Percentiles rank a stretch among this genome's conserved stretches.
Evolutionary conservation across 2,113 vertebrate species (phyloP).

Genomic region (Phycodurus eques): DNA sequence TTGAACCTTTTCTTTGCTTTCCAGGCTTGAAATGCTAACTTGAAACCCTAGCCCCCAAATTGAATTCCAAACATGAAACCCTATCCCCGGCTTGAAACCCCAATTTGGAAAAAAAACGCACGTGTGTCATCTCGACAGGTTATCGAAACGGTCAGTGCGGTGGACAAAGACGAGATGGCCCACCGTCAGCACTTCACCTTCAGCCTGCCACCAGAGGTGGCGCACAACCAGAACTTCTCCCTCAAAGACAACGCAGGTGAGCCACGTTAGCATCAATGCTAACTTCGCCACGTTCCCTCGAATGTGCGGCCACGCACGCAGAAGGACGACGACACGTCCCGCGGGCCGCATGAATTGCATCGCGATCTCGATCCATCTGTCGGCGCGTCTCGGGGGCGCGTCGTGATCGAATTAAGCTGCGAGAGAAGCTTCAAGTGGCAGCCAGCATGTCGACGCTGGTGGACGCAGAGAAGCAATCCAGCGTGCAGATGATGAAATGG

Average conservation of each 20-base stretch:
- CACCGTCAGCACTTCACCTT: conserved; percentile 90
- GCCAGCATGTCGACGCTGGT: not conserved
- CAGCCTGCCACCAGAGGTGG: conserved; percentile 85
- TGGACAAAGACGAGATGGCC: conserved; percentile 92
- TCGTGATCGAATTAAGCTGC: conserved; percentile 55
- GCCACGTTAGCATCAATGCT: conserved; percentile 18
- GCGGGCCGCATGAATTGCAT: conserved; percentile 57
- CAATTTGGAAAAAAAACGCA: not conserved
- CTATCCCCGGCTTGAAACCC: no score
- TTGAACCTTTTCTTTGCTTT: no score
- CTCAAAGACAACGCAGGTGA: conserved; percentile 92
- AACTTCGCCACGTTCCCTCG: conserved; percentile 48
- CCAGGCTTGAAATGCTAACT: no score
- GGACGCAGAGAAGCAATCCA: not conserved
- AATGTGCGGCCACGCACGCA: conserved; percentile 29
- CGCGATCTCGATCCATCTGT: conserved; percentile 62
- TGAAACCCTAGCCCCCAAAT: no score
- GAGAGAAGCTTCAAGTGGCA: conserved; percentile 8
- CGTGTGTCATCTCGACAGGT: conserved; percentile 44
- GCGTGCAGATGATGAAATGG: not conserved
- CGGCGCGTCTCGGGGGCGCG: conserved; percentile 46
- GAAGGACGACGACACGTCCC: conserved; percentile 35
- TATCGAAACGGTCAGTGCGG: conserved; percentile 84
- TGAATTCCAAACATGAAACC: not conserved
- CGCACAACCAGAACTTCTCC: conserved; percentile 95